These are phyloP conservation scores for Heliconius hermathena DNA, from an alignment of 1,140 invertebrate species.

Conservation along the genomic window DNA sequence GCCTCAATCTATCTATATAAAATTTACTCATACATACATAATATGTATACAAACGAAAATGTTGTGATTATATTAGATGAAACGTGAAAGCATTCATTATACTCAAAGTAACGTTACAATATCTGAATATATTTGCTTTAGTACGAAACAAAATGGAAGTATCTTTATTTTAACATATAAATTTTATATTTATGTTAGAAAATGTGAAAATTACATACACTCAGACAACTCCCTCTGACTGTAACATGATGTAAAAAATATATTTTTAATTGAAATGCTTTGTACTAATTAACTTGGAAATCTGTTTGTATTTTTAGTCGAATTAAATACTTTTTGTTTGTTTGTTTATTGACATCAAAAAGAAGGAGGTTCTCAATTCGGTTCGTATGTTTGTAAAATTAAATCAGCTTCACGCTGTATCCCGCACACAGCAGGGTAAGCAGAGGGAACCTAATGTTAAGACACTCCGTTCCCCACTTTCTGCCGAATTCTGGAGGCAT, in stretches of 20 bases:
- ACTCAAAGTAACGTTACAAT: neutral
- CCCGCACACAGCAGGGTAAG: too few species aligned
- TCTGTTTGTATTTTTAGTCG: neutral
- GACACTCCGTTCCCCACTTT: too few species aligned
- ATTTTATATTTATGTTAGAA: neutral
- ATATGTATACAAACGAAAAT: neutral
- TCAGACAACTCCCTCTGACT: neutral
- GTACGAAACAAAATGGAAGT: neutral
- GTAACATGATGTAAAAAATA: neutral
- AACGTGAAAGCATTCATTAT: neutral
- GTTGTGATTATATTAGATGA: slow-evolving; percentile 2
- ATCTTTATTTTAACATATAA: neutral
- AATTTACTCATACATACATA: neutral
- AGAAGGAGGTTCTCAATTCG: too few species aligned
- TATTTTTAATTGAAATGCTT: slow-evolving; percentile 2
- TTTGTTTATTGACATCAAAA: neutral
- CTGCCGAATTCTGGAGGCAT: too few species aligned
- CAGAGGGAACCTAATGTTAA: too few species aligned
- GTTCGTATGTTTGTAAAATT: too few species aligned
- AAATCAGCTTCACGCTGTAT: too few species aligned
- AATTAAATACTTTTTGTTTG: neutral
- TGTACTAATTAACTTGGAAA: slow-evolving; percentile 1
- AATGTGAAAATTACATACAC: slow-evolving; percentile 4
- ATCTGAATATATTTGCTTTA: neutral
- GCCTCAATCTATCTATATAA: too few species aligned